A percentile compares a stretch with the other conserved stretches of the same genome.
Conservation (phyloP, 2,113 vertebrate genomes). For the Scatophagus argus region DNA sequence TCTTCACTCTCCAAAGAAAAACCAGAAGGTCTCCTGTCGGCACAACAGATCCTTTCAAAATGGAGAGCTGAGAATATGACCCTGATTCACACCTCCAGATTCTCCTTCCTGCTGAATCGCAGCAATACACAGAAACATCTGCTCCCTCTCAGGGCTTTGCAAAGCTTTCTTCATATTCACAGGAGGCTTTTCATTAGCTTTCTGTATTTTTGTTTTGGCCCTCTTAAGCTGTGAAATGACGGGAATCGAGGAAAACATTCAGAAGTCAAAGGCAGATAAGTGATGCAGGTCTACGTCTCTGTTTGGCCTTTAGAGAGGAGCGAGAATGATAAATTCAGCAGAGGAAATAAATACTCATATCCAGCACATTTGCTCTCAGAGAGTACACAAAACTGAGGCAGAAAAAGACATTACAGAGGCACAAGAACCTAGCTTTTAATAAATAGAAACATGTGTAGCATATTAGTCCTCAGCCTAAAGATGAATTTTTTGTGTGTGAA, state of each 20-base stretch:
- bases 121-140: constrained; percentile 10
- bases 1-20: background rate
- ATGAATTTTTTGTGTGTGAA: background rate
- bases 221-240: constrained; percentile 27
- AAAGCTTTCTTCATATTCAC: constrained; percentile 23
- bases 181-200: constrained; percentile 42
- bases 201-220: constrained; percentile 25
- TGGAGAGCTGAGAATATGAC: constrained; percentile 19
- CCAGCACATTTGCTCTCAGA: background rate
- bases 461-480: background rate
- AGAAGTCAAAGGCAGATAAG: constrained; percentile 3
- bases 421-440: background rate
- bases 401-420: background rate
- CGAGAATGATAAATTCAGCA: constrained; percentile 14
- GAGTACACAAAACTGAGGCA: background rate
- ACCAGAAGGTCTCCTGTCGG: constrained; percentile 11
- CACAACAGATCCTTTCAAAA: constrained; percentile 8
- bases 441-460: background rate
- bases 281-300: constrained; percentile 10
- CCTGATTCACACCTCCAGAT: constrained; percentile 29
- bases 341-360: constrained; percentile 14
- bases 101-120: constrained; percentile 12
- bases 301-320: constrained; percentile 17
- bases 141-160: constrained; percentile 29
- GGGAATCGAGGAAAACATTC: constrained; percentile 20